These are phyloP conservation scores for Camarhynchus parvulus DNA, from an alignment of 2,113 vertebrate species.

Conservation along the genomic window DNA sequence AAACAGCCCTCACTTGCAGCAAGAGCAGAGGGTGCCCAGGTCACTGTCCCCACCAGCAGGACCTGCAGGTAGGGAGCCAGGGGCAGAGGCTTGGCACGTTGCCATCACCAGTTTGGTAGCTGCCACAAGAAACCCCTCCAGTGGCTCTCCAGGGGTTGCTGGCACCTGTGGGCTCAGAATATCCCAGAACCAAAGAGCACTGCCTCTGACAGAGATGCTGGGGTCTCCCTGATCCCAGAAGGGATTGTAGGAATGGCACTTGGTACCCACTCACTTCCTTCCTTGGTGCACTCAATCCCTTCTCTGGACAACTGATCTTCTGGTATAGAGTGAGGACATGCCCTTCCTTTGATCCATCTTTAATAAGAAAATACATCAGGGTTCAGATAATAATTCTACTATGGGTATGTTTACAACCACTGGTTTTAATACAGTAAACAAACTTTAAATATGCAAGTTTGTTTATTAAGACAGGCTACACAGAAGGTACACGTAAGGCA, in stretches of 20 bases:
- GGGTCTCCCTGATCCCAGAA: not conserved
- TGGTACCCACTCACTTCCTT: not conserved
- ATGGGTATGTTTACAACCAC: not conserved
- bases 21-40: not conserved
- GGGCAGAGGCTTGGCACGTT: not conserved
- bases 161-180: not conserved
- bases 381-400: not conserved
- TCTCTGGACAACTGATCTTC: not conserved
- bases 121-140: accelerated
- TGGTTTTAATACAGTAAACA: not conserved
- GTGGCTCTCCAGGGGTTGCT: accelerated
- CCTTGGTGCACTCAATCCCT: not conserved
- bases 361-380: not conserved
- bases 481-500: not conserved
- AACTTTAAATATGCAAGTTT: not conserved
- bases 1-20: not conserved
- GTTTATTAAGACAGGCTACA: conserved; percentile 25
- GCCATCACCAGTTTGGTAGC: not conserved
- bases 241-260: not conserved
- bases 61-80: not conserved
- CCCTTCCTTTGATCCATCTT: not conserved
- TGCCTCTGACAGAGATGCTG: not conserved
- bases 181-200: not conserved
- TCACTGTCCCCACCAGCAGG: not conserved
- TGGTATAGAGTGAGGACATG: not conserved